Percentiles rank a stretch among this genome's conserved stretches.
Conservation (phyloP, 2,797 vertebrate genomes). For the Acridotheres tristis region DNA sequence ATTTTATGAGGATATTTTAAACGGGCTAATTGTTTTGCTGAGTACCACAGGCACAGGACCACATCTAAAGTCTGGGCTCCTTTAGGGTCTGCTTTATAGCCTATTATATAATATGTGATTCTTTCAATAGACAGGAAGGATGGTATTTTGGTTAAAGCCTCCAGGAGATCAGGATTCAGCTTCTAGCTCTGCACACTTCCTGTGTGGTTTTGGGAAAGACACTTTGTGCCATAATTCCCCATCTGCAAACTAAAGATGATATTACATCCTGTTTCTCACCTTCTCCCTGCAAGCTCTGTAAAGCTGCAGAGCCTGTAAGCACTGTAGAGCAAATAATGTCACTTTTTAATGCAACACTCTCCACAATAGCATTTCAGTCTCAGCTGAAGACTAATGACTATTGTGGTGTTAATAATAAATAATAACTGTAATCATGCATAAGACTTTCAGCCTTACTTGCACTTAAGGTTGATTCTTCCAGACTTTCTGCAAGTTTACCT, state of each 20-base stretch:
- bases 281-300: conserved; percentile 59
- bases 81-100: not conserved
- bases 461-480: conserved; percentile 39
- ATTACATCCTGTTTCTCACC: conserved; percentile 71
- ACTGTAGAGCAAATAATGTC: conserved; percentile 32
- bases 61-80: not conserved
- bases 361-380: not conserved
- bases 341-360: not conserved
- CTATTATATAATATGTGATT: not conserved
- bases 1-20: not conserved
- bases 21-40: not conserved
- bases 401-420: conserved; percentile 19
- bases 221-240: conserved; percentile 66
- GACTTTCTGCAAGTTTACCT: conserved; percentile 63
- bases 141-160: conserved; percentile 64
- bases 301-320: conserved; percentile 56
- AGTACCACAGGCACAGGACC: not conserved
- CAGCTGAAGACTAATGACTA: not conserved
- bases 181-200: conserved; percentile 50
- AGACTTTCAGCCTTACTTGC: conserved; percentile 16
- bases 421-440: not conserved
- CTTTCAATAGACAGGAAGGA: conserved; percentile 51
- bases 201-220: conserved; percentile 70
- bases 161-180: conserved; percentile 53
- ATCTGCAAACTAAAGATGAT: conserved; percentile 68